These are phyloP conservation scores for Plagodis pulveraria DNA, from an alignment of 2,888 invertebrate genomes.

Conservation along the genomic window DNA sequence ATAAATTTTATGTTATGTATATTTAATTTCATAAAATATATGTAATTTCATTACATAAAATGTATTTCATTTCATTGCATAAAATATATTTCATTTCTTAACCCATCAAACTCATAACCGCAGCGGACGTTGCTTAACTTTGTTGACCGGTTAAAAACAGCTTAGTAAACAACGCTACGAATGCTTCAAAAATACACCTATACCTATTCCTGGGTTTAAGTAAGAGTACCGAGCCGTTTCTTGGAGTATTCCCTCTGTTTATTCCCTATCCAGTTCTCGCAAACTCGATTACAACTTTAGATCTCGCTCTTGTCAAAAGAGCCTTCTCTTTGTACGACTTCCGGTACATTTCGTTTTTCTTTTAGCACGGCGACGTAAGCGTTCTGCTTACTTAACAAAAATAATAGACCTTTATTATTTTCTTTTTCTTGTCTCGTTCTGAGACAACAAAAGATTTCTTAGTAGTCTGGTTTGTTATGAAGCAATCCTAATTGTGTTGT, in stretches of 20 bases:
- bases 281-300: constrained; percentile 57
- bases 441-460: constrained; percentile 21
- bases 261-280: constrained; percentile 43
- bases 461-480: constrained; percentile 3
- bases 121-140: no score
- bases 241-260: constrained; percentile 4
- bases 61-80: no score
- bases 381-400: constrained; percentile 43
- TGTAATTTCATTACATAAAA: no score
- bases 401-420: constrained; percentile 43
- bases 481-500: constrained; percentile 3
- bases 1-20: no score
- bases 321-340: constrained; percentile 60
- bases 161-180: no score
- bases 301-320: constrained; percentile 43
- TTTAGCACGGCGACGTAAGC: constrained; percentile 48
- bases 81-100: no score
- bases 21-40: no score
- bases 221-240: neutral
- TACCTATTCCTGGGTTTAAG: neutral
- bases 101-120: no score
- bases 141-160: no score
- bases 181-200: no score
- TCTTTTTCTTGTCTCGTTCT: constrained; percentile 25
- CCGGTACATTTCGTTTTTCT: constrained; percentile 69